Base-by-base conservation (phyloP, 2,888 invertebrate species). In the Pollenia angustigena region DNA sequence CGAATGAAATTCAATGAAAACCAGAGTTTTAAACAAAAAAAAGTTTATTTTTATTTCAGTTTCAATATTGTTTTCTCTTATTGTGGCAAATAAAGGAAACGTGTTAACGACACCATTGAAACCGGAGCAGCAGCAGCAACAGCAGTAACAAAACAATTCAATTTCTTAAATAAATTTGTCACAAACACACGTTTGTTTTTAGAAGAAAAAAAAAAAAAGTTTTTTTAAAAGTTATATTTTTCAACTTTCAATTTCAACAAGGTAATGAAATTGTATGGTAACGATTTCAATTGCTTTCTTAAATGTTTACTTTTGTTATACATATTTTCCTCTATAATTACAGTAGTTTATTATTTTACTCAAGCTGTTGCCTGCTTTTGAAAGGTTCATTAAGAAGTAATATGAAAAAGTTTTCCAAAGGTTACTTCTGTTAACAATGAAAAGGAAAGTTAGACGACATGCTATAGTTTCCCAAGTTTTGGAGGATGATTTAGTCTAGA, bases 101-200 rank as follows among this genome's bases (percentile, higher is more conserved):
- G 79, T 85, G 84, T 62, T 80, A 85, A 75, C 60, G 84, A 80
- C 79, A 60, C 84, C 6, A 50, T 60, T 58, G 46, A 32, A 32
- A 32, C 6, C 32, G 32, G 32, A 32, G 32, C 32, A 32, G 32
- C 32, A 32, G 32, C 32, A 32, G 32, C 32, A 32, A 3, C 32
- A 32, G 6, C 46, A 71, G 46, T 46, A 62, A 32, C 58, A 42
- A 23, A 66, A 72, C 50, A 68, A 81, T 80, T 80, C 74, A 85
- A 85, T 85, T 85, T 62, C 71, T 85, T 64, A 54, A 80, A 82
- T 58, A 82, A 79, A 75, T 85, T 85, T 87, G 87, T 82, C 81
- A 87, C 79, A 74, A 72, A 58, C 81, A 85, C 72, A 74, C 64
- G 71, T 76, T 56, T n/a, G 40, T 32, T 18, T 1, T 9, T 1